These are phyloP conservation scores for Campylorhamphus procurvoides DNA, from an alignment of 2,113 vertebrate genomes.

Conservation along the genomic window DNA sequence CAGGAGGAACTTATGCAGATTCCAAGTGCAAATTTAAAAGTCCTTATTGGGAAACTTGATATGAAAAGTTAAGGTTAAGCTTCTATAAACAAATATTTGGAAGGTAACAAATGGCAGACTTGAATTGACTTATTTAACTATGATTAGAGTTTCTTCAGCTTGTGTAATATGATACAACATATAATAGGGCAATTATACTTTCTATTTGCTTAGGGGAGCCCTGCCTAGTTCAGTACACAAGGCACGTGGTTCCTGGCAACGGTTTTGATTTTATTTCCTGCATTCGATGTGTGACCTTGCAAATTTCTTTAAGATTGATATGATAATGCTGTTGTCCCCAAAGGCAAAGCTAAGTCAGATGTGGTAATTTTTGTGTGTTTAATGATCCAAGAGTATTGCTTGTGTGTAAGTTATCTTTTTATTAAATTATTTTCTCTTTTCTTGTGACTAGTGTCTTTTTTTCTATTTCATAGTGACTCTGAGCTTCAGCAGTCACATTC, in stretches of 20 bases:
- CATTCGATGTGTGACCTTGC: not conserved
- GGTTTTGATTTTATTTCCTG: not conserved
- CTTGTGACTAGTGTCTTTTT: not conserved
- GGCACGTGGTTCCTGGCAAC: not conserved
- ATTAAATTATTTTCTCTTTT: not conserved
- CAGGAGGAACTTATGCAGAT: not conserved
- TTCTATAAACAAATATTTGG: not conserved
- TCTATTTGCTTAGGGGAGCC: not conserved
- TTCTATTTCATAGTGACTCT: not conserved
- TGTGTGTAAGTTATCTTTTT: not conserved
- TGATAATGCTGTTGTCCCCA: not conserved
- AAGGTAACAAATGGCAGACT: constrained; percentile 33
- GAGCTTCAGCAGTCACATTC: not conserved
- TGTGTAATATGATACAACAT: not conserved
- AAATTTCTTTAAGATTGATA: not conserved
- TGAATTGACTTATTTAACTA: not conserved
- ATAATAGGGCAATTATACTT: not conserved
- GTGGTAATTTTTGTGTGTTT: not conserved
- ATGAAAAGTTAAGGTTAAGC: not conserved
- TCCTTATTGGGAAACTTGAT: not conserved
- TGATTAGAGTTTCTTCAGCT: not conserved
- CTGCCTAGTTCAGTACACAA: not conserved
- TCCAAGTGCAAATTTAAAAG: not conserved
- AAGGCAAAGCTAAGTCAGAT: not conserved
- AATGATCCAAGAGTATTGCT: not conserved